phyloP scores from a whole-genome alignment of 2,797 vertebrate species.

The Enteromius viviparus region DNA sequence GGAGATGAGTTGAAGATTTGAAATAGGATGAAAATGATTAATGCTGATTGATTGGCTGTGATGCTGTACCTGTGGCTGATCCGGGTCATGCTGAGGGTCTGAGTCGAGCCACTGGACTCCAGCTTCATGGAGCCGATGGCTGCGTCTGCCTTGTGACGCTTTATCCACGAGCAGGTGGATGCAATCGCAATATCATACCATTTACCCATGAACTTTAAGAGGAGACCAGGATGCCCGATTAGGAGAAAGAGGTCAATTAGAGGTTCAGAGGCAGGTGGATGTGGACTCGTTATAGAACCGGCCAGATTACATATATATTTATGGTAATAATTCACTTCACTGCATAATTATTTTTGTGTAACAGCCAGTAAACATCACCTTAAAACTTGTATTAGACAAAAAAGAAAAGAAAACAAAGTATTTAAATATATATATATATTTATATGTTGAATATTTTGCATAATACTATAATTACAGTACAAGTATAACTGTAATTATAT shows the following conservation, averaged over 20 bases:
- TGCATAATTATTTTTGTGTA: neutral
- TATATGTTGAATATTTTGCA: neutral
- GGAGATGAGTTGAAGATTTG: no score
- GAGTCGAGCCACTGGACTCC: conserved; percentile 44
- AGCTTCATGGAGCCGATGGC: conserved; percentile 80
- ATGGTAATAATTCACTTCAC: neutral
- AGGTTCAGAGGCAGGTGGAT: neutral
- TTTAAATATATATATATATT: neutral
- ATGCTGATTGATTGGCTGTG: no score
- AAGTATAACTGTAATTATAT: neutral
- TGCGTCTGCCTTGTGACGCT: conserved; percentile 65
- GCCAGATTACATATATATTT: neutral
- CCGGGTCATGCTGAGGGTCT: conserved; percentile 63
- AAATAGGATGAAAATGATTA: no score
- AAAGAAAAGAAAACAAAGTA: no score
- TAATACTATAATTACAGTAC: neutral
- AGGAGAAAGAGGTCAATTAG: neutral
- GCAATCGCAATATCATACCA: conserved; percentile 85
- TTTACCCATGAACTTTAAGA: conserved; percentile 84
- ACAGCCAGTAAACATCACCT: neutral
- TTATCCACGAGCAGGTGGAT: conserved; percentile 76
- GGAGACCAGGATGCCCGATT: neutral
- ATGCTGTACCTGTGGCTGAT: conserved; percentile 62
- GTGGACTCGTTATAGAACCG: neutral
- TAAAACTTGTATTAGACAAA: neutral